phyloP scores from a whole-genome alignment of 2,113 vertebrate genomes.

The Puffinus mauretanicus region DNA sequence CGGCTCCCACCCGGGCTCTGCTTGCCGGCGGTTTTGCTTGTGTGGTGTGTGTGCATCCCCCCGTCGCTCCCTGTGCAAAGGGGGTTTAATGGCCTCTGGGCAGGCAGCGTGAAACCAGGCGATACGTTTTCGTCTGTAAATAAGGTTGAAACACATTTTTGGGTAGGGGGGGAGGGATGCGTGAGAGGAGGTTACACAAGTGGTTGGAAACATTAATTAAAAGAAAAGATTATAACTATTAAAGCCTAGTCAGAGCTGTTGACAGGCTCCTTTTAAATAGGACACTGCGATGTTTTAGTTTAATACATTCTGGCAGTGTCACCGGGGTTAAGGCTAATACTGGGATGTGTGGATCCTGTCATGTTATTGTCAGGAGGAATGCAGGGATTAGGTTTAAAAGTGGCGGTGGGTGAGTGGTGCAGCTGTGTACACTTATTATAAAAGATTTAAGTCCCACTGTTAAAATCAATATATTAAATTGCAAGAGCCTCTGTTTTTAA shows the following conservation, averaged over 20 bases:
- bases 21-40: background rate
- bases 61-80: background rate
- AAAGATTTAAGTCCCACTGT: conserved; percentile 77
- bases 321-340: conserved; percentile 67
- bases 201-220: conserved; percentile 34
- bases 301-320: conserved; percentile 67
- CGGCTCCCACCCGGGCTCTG: background rate
- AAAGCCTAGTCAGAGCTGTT: conserved; percentile 30
- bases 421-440: conserved; percentile 78
- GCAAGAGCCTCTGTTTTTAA: conserved; percentile 77
- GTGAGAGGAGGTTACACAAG: conserved; percentile 1
- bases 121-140: background rate
- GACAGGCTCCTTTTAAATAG: conserved; percentile 55
- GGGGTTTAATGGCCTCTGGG: background rate
- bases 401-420: conserved; percentile 58
- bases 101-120: background rate
- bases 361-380: conserved; percentile 74
- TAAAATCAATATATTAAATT: conserved; percentile 82
- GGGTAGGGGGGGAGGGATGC: background rate
- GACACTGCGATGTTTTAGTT: conserved; percentile 53
- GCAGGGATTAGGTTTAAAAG: conserved; percentile 65
- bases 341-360: conserved; percentile 78
- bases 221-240: conserved; percentile 48
- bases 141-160: background rate
- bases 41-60: background rate